These are phyloP conservation scores for Agonopterix alstromeriana DNA, from an alignment of 2,888 invertebrate genomes.

Conservation along the genomic window DNA sequence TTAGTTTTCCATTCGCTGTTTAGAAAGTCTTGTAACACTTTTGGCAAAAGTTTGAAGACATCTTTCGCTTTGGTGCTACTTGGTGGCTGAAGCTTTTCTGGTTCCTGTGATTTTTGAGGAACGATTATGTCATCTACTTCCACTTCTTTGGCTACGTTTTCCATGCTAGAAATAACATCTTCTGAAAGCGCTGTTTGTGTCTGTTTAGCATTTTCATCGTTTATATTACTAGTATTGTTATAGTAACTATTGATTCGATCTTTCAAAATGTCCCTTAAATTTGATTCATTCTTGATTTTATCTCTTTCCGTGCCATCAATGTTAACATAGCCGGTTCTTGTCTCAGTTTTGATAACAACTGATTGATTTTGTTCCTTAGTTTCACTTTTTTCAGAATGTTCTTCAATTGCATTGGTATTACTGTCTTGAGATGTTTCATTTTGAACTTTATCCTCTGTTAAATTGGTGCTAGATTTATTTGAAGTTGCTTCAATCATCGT, in stretches of 20 bases:
- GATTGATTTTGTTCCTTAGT: slow-evolving; percentile 35
- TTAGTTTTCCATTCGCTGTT: slow-evolving; percentile 68
- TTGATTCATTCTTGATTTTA: slow-evolving; percentile 46
- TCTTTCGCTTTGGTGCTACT: slow-evolving; percentile 51
- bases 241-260: slow-evolving; percentile 47
- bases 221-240: slow-evolving; percentile 29
- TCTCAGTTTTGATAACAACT: slow-evolving; percentile 63
- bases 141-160: slow-evolving; percentile 21
- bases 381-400: slow-evolving; percentile 13
- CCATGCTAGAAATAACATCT: slow-evolving; percentile 1
- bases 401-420: slow-evolving; percentile 7
- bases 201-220: slow-evolving; percentile 4
- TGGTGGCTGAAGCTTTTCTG: slow-evolving; percentile 39
- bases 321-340: slow-evolving; percentile 61
- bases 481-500: slow-evolving; percentile 49
- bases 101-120: slow-evolving; percentile 28
- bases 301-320: slow-evolving; percentile 66
- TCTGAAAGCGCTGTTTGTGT: neutral
- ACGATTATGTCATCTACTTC: slow-evolving; percentile 64
- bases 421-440: slow-evolving; percentile 11
- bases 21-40: slow-evolving; percentile 76
- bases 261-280: slow-evolving; percentile 46
- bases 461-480: slow-evolving; percentile 22
- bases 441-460: neutral
- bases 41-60: slow-evolving; percentile 65